phyloP scores from a whole-genome alignment of 2,888 invertebrate species.

The Epistrophe grossulariae region DNA sequence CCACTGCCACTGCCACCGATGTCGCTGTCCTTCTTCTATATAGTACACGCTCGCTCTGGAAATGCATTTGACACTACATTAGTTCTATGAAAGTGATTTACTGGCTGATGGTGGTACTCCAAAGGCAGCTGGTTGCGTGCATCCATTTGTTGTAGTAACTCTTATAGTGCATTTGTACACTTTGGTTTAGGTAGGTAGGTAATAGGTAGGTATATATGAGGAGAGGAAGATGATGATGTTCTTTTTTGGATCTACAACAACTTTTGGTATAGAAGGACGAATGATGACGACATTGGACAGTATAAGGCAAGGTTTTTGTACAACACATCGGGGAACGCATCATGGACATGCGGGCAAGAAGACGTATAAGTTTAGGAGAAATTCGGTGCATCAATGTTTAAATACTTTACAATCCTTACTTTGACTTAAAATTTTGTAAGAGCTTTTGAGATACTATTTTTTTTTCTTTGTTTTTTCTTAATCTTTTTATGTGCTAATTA shows the following conservation, averaged over 20 bases:
- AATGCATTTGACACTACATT: conserved; percentile 74
- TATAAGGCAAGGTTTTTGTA: background rate
- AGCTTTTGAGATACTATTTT: background rate
- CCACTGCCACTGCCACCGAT: background rate
- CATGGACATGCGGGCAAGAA: conserved; percentile 8
- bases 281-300: background rate
- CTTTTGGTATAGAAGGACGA: background rate
- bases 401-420: background rate
- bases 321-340: conserved; percentile 11
- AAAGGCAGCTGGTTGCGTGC: conserved; percentile 56
- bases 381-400: background rate
- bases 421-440: background rate
- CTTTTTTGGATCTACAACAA: background rate
- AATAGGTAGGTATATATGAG: background rate
- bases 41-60: conserved; percentile 27
- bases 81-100: conserved; percentile 71
- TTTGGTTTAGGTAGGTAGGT: background rate
- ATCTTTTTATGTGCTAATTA: background rate
- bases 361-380: too few relatives aligned
- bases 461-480: background rate
- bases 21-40: conserved; percentile 20
- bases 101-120: conserved; percentile 53
- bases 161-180: conserved; percentile 32
- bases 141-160: conserved; percentile 39
- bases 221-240: conserved; percentile 35